Base-by-base conservation (phyloP, 1,140 invertebrate genomes). In the Drosophila pseudoobscura region DNA sequence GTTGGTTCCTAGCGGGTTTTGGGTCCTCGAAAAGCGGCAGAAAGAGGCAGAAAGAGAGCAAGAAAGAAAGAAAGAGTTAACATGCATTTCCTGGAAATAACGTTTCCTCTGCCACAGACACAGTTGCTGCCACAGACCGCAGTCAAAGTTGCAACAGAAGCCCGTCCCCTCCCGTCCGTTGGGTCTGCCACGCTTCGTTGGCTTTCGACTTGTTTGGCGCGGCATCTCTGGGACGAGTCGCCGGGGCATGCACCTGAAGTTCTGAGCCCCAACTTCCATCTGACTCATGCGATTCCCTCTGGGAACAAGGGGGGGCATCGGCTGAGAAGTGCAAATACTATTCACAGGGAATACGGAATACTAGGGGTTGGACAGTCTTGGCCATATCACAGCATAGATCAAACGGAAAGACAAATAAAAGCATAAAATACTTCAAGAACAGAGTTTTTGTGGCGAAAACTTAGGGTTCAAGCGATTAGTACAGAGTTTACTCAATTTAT, bases 71-170 rank as follows among this genome's bases (percentile, higher is more conserved):
- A 46, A 52, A 61, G 70, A 74, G 64, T 47, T 88, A 50, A 64
- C 35, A 83, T 63, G 83, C 71, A 89, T 83, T 88, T 88, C 83
- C 83, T 74, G 83, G 83, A 88, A 88, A 79, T 70, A 64, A 61
- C 68, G 44, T 83, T 89, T 88, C 84, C 83, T 82, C 64, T 75
- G 31, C 56, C 46, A 11, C 47, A 35, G 8, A 11, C 31, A 50
- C 17, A 20, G 29, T 31, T 31, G 29, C 29, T 8, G 29, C 29
- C 31, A 39, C 35, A 39, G 9, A 8, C 9, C 9, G 13, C 26
- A 35, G 44, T 29, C 24, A 22, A 46, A 26, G 31, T n/a, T 41
- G 9, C 24, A 44, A 2, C 24, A 2, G 20, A 8, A 45, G 39
- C n/a, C n/a, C n/a, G n/a, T n/a, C n/a, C n/a, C n/a, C n/a, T n/a